Base-by-base conservation (phyloP, 2,113 vertebrate species). In the Calyptomena viridis region DNA sequence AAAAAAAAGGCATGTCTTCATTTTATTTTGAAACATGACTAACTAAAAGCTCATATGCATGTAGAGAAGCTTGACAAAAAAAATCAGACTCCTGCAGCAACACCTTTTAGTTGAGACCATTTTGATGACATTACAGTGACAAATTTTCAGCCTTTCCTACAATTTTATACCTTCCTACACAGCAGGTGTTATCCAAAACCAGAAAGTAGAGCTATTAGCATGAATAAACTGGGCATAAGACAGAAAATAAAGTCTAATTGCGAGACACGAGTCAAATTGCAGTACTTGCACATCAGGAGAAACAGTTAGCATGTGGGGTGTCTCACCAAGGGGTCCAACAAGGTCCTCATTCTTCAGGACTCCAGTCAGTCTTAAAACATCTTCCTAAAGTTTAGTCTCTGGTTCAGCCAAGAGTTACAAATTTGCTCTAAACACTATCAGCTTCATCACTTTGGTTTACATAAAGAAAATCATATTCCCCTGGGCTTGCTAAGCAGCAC, bases 191-290 rank as follows among this genome's bases (percentile, higher is more conserved):
- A 91, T 15, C 49, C 42, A 80, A 40, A 92, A 87, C 81, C 81
- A 94, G 58, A 71, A 85, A 50, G 71, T 58, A 90, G 87, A 83
- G 53, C 53, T 64, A 84, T 87, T 94, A 94, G 31, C 71, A 89
- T 35, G 49, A 59, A 82, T 93, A 94, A 94, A 91, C 72, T 84
- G 73, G 64, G 68, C 3, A 5, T 77, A 64, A 94, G 85, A 81
- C 64, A 72, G 60, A 60, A 89, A 89, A 89, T 87, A 89, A 93
- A 94, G 89, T n/a, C 59, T 93, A 94, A 89, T 71, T 94, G 88
- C 83, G 30, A 89, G 60, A 77, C 40, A 55, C 0, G 0, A 94
- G 12, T 64, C 52, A 74, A 90, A 92, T 12, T 25, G 22, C 68
- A 44, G 1, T 8, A 64, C 28, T 83, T 40, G 15, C 28, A 30